Conservation (phyloP, 2,797 vertebrate genomes). For the Falco concolor region DNA sequence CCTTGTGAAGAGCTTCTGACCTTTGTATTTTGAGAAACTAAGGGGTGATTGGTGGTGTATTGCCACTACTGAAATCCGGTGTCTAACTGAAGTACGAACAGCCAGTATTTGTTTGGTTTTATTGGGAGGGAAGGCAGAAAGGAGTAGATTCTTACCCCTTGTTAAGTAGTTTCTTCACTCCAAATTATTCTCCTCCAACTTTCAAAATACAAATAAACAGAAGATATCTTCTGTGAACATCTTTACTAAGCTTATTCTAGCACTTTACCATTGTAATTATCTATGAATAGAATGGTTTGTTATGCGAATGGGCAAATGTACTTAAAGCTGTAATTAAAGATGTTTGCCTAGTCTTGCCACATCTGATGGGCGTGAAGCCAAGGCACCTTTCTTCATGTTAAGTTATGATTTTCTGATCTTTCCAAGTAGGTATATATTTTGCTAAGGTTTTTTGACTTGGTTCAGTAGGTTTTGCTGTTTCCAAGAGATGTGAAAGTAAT, state of each 20-base stretch:
- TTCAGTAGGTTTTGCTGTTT: background rate
- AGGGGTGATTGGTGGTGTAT: background rate
- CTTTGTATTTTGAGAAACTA: background rate
- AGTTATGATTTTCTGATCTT: background rate
- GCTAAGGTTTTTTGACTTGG: background rate
- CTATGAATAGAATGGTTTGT: background rate
- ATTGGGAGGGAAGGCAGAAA: background rate
- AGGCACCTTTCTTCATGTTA: background rate
- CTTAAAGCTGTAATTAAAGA: background rate
- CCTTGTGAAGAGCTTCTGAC: background rate
- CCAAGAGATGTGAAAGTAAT: background rate
- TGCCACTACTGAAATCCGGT: background rate
- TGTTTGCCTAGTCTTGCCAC: slow-evolving; percentile 27
- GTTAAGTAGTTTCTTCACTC: background rate
- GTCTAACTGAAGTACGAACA: background rate
- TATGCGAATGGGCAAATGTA: background rate
- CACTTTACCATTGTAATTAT: background rate
- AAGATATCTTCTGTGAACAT: background rate
- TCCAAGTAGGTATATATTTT: background rate
- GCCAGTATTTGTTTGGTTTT: background rate
- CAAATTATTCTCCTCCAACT: background rate
- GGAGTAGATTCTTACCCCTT: background rate
- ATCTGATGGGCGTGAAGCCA: slow-evolving; percentile 43
- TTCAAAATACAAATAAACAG: no score
- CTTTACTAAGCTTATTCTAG: background rate